phyloP scores from a whole-genome alignment of 2,888 invertebrate species.

The Epistrophe grossulariae region DNA sequence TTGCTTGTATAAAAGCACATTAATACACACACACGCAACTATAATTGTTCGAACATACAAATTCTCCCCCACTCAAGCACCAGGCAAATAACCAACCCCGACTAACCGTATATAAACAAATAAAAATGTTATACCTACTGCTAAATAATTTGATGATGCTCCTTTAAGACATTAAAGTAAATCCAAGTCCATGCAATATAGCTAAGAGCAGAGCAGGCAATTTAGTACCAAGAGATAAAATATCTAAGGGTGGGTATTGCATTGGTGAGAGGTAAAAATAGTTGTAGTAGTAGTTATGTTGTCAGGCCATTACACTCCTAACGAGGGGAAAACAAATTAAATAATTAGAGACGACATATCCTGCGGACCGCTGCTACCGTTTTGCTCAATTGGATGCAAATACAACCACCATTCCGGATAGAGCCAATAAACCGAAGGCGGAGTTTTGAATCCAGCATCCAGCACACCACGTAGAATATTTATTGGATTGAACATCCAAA shows the following conservation, averaged over 20 bases:
- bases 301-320: conserved; percentile 83
- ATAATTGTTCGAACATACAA: conserved; percentile 52
- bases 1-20: conserved; percentile 82
- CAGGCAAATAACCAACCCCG: conserved; percentile 76
- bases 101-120: conserved; percentile 82
- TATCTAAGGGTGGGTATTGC: conserved; percentile 25
- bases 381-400: conserved; percentile 74
- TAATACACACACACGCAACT: conserved; percentile 7
- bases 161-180: conserved; percentile 62
- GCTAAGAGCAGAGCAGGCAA: neutral
- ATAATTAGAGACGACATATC: conserved; percentile 81
- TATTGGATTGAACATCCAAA: conserved; percentile 48
- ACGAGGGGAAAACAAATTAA: conserved; percentile 84
- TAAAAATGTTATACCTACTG: conserved; percentile 80
- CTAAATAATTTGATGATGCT: conserved; percentile 83
- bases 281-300: conserved; percentile 65
- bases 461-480: conserved; percentile 46
- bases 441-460: conserved; percentile 71
- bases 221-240: neutral
- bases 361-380: conserved; percentile 53
- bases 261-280: conserved; percentile 13
- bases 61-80: conserved; percentile 45
- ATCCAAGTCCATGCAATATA: neutral
- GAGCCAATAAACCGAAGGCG: conserved; percentile 48
- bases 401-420: conserved; percentile 74